These are phyloP conservation scores for Gouania willdenowi DNA, from an alignment of 2,797 vertebrate species.

Conservation along the genomic window DNA sequence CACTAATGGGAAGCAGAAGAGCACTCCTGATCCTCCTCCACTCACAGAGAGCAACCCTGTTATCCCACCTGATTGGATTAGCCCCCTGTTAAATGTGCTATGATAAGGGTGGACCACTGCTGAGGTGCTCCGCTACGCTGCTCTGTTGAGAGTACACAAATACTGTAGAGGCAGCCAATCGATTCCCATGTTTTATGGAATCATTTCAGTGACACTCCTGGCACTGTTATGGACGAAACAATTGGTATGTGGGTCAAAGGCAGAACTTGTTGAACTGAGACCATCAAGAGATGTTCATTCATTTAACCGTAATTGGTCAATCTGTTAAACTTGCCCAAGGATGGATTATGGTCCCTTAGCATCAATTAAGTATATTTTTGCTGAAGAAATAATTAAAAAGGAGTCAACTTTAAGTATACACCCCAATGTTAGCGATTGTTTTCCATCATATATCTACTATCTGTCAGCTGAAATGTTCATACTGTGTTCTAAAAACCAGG, in stretches of 20 bases:
- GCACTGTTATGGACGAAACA: constrained; percentile 14
- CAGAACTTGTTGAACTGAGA: neutral
- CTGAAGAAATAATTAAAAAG: no score
- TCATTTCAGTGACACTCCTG: constrained; percentile 10
- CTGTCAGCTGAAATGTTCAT: no score
- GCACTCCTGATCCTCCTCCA: constrained; percentile 67
- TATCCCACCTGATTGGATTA: constrained; percentile 80
- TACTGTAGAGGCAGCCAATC: constrained; percentile 41
- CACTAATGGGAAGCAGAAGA: constrained; percentile 75
- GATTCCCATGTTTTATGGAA: constrained; percentile 34
- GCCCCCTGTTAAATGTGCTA: constrained; percentile 76
- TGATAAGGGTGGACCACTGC: constrained; percentile 72
- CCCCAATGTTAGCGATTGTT: no score
- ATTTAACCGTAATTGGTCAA: neutral
- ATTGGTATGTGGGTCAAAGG: neutral
- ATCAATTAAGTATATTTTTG: no score
- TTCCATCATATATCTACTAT: no score
- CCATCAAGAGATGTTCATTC: neutral
- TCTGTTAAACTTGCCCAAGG: constrained; percentile 8
- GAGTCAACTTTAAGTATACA: no score
- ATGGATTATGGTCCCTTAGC: no score
- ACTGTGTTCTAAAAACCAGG: no score
- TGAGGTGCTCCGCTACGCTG: constrained; percentile 47
- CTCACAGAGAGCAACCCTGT: constrained; percentile 70
- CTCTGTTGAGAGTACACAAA: constrained; percentile 30